These are phyloP conservation scores for Spheniscus humboldti DNA, from an alignment of 2,797 vertebrate genomes.

Conservation along the genomic window DNA sequence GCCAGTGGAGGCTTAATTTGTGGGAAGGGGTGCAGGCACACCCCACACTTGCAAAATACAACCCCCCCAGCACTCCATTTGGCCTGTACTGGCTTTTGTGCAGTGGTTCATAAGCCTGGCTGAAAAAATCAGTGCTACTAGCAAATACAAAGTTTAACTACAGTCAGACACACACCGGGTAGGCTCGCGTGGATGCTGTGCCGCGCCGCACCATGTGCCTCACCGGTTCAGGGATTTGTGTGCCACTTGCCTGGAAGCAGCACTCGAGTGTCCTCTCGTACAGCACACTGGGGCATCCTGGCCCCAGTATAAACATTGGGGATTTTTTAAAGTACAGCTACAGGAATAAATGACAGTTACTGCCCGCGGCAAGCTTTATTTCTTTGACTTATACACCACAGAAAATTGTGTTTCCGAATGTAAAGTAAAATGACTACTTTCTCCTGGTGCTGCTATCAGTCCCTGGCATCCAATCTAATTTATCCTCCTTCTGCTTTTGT, in stretches of 20 bases:
- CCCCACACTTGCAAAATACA: rapidly evolving
- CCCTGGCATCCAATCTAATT: neutral
- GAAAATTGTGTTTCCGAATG: neutral
- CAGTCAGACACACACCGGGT: rapidly evolving
- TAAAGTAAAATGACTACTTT: neutral
- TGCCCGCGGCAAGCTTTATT: neutral
- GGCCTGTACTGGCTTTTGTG: neutral
- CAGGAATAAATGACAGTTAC: neutral
- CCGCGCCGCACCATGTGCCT: neutral
- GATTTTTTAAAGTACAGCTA: neutral
- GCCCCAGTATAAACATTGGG: neutral
- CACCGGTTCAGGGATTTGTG: neutral
- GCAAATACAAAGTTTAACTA: rapidly evolving
- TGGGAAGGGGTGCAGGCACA: neutral
- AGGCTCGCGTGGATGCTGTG: neutral
- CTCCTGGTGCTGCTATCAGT: neutral
- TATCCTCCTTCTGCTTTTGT: neutral
- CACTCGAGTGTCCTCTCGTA: neutral
- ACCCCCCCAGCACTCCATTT: rapidly evolving
- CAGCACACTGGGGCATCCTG: neutral
- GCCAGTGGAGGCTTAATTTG: neutral
- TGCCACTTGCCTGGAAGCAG: neutral
- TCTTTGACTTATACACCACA: neutral
- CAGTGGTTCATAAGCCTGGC: neutral
- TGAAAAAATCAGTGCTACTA: neutral